Base-by-base conservation (phyloP, 2,888 invertebrate species). In the Anarsia innoxiella region DNA sequence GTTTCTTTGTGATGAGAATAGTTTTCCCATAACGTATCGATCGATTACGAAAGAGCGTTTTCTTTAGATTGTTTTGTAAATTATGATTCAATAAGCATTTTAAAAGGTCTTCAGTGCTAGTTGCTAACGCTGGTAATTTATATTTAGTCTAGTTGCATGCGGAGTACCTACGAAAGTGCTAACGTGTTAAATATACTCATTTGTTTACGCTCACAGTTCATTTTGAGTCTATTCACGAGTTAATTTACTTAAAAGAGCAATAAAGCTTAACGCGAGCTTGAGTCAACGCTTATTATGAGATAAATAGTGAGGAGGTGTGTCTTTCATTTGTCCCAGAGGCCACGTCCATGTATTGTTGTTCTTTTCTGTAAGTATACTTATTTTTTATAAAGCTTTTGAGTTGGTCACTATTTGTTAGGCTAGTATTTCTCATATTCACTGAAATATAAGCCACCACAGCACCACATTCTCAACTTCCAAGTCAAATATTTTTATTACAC, bases 281-380 rank as follows among this genome's bases (percentile, higher is more conserved):
- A 48, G 42, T 53, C 41, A 37, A 46, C 41, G 46, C 40, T 45
- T 56, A 60, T 55, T 53, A 65, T 65, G 63, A 66, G 55, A 63
- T 64, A 63, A 61, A 60, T 55, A 47, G 43, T 46, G 51, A 9
- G 51, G 51, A 54, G 46, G 51, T 51, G 50, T 55, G 56, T 57
- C 55, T 49, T 51, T 53, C 55, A 51, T 48, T 51, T 48, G 64
- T 60, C 56, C 63, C 63, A 56, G 59, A 65, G 55, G 56, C 56
- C 59, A 71, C 75, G 73, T 82, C 84, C 77, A 86, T 86, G 86
- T 85, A 85, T 80, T 86, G 86, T 84, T 86, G 86, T 64, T 86
- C 86, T 45, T 80, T 85, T 58, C 80, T 86, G 86, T 86, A 60
- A 86, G 86, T 86, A 62, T 51, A 46, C 42, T 33, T 33, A 10